Conservation (phyloP, 2,797 vertebrate genomes). For the Yasuhikotakia modesta region DNA sequence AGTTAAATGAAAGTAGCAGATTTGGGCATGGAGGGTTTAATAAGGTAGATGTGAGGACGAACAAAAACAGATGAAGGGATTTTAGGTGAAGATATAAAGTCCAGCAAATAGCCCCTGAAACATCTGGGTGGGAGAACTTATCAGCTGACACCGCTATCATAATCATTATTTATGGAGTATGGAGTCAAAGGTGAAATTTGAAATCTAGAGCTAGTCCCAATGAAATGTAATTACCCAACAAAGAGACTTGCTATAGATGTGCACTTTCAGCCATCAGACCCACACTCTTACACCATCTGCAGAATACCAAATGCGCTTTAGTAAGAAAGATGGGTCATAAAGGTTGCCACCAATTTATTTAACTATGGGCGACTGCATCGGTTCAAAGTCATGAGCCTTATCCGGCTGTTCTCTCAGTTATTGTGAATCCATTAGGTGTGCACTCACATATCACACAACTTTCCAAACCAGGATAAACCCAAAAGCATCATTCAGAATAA, state of each 20-base stretch:
- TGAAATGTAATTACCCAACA: conserved; percentile 77
- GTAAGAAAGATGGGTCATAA: conserved; percentile 60
- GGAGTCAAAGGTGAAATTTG: conserved; percentile 70
- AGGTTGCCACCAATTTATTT: conserved; percentile 58
- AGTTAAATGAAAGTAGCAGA: neutral
- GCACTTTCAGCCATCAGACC: conserved; percentile 69
- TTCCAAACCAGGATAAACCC: neutral
- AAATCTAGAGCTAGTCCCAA: conserved; percentile 72
- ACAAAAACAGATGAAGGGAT: neutral
- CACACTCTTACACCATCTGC: conserved; percentile 59
- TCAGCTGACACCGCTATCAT: conserved; percentile 28
- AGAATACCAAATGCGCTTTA: conserved; percentile 71
- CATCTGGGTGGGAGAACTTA: conserved; percentile 20
- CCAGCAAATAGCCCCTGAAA: neutral
- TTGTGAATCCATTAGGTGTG: conserved; percentile 36
- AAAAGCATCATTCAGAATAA: neutral
- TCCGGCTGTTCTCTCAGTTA: conserved; percentile 9
- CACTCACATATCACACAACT: conserved; percentile 10
- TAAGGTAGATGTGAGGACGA: conserved; percentile 1
- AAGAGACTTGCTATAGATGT: conserved; percentile 70
- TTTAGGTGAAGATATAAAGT: conserved; percentile 8
- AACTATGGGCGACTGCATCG: conserved; percentile 51
- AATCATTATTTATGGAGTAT: conserved; percentile 51
- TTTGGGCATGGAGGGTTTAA: neutral
- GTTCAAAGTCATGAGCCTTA: conserved; percentile 53